phyloP scores from a whole-genome alignment of 23 tunicate genomes.

The Trididemnum clinides region DNA sequence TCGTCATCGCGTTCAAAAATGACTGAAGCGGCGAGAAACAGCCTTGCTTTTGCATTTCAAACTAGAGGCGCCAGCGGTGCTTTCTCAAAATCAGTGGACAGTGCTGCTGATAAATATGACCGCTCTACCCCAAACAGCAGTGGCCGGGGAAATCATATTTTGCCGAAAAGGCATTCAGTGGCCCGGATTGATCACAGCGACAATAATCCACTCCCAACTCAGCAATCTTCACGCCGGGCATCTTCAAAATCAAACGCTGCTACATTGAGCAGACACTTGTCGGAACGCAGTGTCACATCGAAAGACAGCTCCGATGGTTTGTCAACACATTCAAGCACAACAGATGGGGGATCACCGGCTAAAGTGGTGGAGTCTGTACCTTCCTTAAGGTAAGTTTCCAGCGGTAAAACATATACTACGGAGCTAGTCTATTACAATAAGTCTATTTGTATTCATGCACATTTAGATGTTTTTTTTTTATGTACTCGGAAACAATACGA shows the following conservation, averaged over 20 bases:
- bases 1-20: slow-evolving; percentile 32
- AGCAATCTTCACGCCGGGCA: too few relatives aligned
- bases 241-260: too few relatives aligned
- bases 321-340: slow-evolving; percentile 21
- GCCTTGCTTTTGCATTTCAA: slow-evolving; percentile 61
- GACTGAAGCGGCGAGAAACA: slow-evolving; percentile 63
- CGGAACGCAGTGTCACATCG: background rate
- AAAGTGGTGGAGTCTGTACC: slow-evolving; percentile 36
- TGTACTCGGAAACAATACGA: too few relatives aligned
- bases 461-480: too few relatives aligned
- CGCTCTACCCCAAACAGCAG: too few relatives aligned
- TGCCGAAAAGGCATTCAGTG: too few relatives aligned
- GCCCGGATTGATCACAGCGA: too few relatives aligned
- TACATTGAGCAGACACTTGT: background rate
- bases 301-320: background rate
- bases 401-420: background rate
- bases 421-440: background rate
- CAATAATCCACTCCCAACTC: too few relatives aligned
- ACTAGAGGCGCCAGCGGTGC: slow-evolving; percentile 1
- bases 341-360: slow-evolving; percentile 15
- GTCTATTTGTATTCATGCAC: background rate
- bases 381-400: slow-evolving; percentile 60
- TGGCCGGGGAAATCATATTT: too few relatives aligned
- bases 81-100: background rate
- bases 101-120: too few relatives aligned